A percentile compares a stretch with the other conserved stretches of the same genome.
Evolutionary conservation across 1,140 invertebrate species (phyloP).

Genomic region (Heliconius nattereri): DNA sequence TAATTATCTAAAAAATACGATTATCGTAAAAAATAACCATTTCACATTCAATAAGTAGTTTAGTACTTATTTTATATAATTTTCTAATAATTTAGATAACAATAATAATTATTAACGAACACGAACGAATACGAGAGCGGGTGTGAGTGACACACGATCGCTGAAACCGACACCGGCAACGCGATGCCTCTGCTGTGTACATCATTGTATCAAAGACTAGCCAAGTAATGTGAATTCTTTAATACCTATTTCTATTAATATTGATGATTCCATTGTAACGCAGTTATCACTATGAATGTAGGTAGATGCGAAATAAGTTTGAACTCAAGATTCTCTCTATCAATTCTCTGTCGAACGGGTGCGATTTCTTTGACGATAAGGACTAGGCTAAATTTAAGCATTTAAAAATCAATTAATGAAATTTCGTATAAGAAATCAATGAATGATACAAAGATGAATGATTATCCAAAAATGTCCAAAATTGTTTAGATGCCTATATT

Average conservation of each 20-base stretch:
- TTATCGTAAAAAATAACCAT: no score
- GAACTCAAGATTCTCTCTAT: no score
- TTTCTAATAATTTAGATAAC: not conserved
- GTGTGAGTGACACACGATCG: conserved; percentile 19
- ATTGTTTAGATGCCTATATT: no score
- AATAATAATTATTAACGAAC: conserved; percentile 24
- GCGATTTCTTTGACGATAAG: no score
- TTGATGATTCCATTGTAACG: not conserved
- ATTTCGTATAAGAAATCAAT: no score
- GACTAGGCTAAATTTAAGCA: no score
- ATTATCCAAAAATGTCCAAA: no score
- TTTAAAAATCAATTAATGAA: no score
- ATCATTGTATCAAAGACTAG: conserved; percentile 15
- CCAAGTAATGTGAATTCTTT: not conserved
- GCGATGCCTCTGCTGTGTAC: conserved; percentile 18
- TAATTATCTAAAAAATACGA: no score
- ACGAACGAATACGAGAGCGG: conserved; percentile 15
- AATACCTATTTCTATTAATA: not conserved
- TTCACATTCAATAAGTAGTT: not conserved
- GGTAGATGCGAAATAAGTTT: no score
- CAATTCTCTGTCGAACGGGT: no score
- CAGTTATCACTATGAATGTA: no score
- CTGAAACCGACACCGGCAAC: conserved; percentile 19
- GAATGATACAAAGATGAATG: not conserved
- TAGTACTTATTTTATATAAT: not conserved